Evolutionary conservation across 2,113 vertebrate genomes (phyloP).

Genomic region (Protomyctophum bolini): DNA sequence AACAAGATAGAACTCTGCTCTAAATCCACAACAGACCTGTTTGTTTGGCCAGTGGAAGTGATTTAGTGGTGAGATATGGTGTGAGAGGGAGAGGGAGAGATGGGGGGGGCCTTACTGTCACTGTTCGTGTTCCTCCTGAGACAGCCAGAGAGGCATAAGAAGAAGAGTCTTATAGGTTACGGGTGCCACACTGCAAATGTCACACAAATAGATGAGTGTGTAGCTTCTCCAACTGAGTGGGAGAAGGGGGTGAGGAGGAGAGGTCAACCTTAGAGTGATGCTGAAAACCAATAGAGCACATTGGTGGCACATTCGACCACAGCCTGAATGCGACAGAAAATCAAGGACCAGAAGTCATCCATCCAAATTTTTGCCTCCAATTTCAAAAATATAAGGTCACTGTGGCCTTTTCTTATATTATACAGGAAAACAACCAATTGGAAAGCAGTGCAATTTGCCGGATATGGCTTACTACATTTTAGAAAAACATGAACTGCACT

Average conservation of each 20-base stretch:
- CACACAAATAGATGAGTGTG: slow-evolving; percentile 58
- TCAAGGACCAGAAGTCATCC: slow-evolving; percentile 50
- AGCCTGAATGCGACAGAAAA: slow-evolving; percentile 31
- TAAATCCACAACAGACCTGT: slow-evolving; percentile 24
- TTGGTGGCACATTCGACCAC: neutral
- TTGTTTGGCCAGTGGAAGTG: neutral
- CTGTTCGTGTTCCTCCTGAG: slow-evolving; percentile 22
- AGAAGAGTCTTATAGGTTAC: slow-evolving; percentile 39
- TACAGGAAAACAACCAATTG: neutral
- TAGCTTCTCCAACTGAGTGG: slow-evolving; percentile 35
- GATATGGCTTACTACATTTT: neutral
- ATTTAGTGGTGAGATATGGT: neutral
- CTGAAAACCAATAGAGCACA: slow-evolving; percentile 32
- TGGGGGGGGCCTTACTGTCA: neutral
- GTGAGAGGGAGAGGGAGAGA: neutral
- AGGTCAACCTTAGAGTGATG: slow-evolving; percentile 51
- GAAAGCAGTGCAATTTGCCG: neutral
- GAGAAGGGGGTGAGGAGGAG: slow-evolving; percentile 15
- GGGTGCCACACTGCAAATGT: slow-evolving; percentile 59
- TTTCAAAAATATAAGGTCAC: slow-evolving; percentile 43
- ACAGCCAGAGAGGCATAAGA: slow-evolving; percentile 15
- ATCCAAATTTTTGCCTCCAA: slow-evolving; percentile 30
- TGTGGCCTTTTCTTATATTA: slow-evolving; percentile 11
- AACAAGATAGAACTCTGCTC: slow-evolving; percentile 17
- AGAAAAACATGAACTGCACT: slow-evolving; percentile 6